Evolutionary conservation across 2,888 invertebrate genomes (phyloP).

Genomic region (Ectropis crepuscularia): DNA sequence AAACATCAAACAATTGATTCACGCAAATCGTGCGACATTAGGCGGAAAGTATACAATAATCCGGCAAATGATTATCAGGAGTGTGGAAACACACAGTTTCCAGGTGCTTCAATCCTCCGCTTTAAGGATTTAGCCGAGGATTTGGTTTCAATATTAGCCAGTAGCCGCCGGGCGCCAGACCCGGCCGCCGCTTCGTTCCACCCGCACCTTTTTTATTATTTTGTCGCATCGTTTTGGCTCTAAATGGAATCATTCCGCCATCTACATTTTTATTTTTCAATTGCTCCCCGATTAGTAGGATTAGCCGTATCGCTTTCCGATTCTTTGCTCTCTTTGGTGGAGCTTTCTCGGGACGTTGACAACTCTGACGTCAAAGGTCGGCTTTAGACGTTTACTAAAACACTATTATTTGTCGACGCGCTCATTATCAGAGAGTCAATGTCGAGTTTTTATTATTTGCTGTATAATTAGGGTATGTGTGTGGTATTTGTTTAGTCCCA

Average conservation of each 20-base stretch:
- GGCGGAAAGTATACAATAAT: conserved; percentile 80
- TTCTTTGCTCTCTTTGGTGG: conserved; percentile 80
- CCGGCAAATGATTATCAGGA: conserved; percentile 79
- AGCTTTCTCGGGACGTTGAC: conserved; percentile 61
- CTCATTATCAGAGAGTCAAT: conserved; percentile 68
- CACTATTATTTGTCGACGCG: conserved; percentile 52
- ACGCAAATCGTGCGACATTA: conserved; percentile 72
- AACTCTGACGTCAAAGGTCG: conserved; percentile 54
- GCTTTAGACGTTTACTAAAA: conserved; percentile 46
- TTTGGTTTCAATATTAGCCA: conserved; percentile 86
- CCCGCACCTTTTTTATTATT: conserved; percentile 82
- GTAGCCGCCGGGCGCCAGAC: conserved; percentile 56
- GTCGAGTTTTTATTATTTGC: conserved; percentile 70
- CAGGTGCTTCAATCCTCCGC: conserved; percentile 83
- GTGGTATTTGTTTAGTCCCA: conserved; percentile 67
- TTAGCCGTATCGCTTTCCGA: conserved; percentile 83
- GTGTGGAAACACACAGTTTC: conserved; percentile 76
- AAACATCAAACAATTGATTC: conserved; percentile 70
- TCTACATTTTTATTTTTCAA: conserved; percentile 86
- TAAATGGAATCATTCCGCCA: conserved; percentile 84
- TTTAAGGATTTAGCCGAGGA: conserved; percentile 85
- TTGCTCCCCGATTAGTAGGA: conserved; percentile 84
- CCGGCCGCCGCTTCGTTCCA: conserved; percentile 72
- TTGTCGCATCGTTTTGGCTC: conserved; percentile 85
- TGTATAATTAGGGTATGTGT: conserved; percentile 65